Evolutionary conservation across 2,888 invertebrate species (phyloP).

Genomic region (Colletes collaris): DNA sequence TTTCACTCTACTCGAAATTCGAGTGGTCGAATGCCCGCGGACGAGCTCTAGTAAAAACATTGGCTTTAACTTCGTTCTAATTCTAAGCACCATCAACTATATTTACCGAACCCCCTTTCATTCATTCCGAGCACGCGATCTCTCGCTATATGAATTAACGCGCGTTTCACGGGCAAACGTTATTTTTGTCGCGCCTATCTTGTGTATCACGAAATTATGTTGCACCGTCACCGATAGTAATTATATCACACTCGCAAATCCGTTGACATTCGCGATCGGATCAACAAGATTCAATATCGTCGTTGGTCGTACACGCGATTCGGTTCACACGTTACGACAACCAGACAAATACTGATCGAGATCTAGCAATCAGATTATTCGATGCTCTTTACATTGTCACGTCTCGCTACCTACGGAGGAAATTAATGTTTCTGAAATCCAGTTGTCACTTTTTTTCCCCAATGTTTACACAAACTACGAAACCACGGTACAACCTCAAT

Average conservation of each 20-base stretch:
- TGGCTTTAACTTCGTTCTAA: slow-evolving; percentile 66
- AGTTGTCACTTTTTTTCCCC: no score
- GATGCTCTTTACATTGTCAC: neutral
- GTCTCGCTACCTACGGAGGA: neutral
- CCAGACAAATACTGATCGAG: neutral
- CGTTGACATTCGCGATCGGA: neutral
- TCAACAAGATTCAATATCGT: neutral
- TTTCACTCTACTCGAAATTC: neutral
- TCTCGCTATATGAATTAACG: slow-evolving; percentile 67
- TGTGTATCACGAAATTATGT: slow-evolving; percentile 47
- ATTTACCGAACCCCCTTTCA: slow-evolving; percentile 68
- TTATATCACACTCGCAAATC: slow-evolving; percentile 19
- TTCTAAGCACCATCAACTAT: slow-evolving; percentile 66
- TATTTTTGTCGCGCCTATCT: slow-evolving; percentile 59
- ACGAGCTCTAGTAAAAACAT: slow-evolving; percentile 51
- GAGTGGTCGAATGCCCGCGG: neutral
- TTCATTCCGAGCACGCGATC: slow-evolving; percentile 70
- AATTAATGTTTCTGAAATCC: neutral
- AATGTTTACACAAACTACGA: no score
- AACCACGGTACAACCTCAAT: no score
- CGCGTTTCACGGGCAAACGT: slow-evolving; percentile 59
- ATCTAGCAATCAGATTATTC: slow-evolving; percentile 8
- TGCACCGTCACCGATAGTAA: slow-evolving; percentile 28
- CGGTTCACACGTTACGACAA: neutral
- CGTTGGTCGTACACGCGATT: slow-evolving; percentile 10